These are phyloP conservation scores for Machimus atricapillus DNA, from an alignment of 2,888 invertebrate genomes.

Conservation along the genomic window DNA sequence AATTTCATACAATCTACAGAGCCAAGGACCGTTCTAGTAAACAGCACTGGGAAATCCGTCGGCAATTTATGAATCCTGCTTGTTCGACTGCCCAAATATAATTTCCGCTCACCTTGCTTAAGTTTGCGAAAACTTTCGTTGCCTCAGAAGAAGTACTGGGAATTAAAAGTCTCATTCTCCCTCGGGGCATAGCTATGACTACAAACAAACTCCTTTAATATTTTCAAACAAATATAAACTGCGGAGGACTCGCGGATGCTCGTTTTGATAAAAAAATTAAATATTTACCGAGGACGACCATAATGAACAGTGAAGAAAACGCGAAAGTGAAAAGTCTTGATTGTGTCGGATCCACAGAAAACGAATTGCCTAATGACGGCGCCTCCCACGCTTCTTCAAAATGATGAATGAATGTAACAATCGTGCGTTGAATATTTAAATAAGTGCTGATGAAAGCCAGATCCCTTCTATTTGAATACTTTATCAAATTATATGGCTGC, in stretches of 20 bases:
- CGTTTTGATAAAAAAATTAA: background rate
- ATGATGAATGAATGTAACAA: background rate
- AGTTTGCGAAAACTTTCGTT: background rate
- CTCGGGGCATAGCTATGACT: background rate
- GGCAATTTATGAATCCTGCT: background rate
- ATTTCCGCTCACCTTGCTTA: background rate
- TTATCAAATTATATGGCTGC: background rate
- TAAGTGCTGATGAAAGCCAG: background rate
- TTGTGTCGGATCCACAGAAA: background rate
- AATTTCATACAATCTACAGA: background rate
- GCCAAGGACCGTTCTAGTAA: background rate
- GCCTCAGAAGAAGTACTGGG: background rate
- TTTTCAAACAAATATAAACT: background rate
- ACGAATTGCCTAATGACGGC: slow-evolving; percentile 10
- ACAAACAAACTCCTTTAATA: background rate
- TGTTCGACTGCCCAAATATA: background rate
- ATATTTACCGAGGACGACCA: background rate
- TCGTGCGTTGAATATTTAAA: slow-evolving; percentile 18
- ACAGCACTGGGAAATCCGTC: background rate
- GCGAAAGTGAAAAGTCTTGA: slow-evolving; percentile 17
- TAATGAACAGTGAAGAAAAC: background rate
- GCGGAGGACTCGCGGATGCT: background rate
- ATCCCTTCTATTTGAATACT: background rate
- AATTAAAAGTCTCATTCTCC: background rate
- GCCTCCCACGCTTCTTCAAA: background rate